phyloP scores from a whole-genome alignment of 64 coral and sea anemone genomes.

The Montipora efflorescens region DNA sequence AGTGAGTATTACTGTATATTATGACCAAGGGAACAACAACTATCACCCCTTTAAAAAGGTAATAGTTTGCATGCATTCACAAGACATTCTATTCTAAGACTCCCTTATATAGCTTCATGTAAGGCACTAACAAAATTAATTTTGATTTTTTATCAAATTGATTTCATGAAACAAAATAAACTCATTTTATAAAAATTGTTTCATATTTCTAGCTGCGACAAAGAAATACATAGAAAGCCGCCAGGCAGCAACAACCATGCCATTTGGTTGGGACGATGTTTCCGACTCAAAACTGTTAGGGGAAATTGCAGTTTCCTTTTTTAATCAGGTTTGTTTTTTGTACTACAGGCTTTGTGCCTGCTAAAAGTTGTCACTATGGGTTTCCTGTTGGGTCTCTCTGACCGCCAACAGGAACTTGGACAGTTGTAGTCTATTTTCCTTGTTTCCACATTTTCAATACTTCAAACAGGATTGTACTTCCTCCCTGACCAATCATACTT shows the following conservation, averaged over 20 bases:
- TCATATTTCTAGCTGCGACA: slow-evolving; percentile 18
- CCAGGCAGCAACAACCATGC: slow-evolving; percentile 40
- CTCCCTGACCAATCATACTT: too few relatives aligned
- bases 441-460: too few relatives aligned
- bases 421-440: too few relatives aligned
- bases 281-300: slow-evolving; percentile 27
- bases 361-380: too few relatives aligned
- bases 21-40: not conserved
- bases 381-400: too few relatives aligned
- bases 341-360: too few relatives aligned
- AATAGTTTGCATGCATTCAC: too few relatives aligned
- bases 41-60: too few relatives aligned
- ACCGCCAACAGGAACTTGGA: too few relatives aligned
- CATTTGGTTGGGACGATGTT: slow-evolving; percentile 73
- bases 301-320: slow-evolving; percentile 31
- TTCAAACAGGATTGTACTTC: not conserved
- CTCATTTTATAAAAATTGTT: not conserved
- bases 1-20: slow-evolving; percentile 7
- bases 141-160: not conserved
- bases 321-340: slow-evolving; percentile 34
- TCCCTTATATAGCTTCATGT: too few relatives aligned
- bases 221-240: slow-evolving; percentile 47
- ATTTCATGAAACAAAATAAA: not conserved
- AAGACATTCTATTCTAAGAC: too few relatives aligned
- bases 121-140: too few relatives aligned